A percentile compares a stretch with the other conserved stretches of the same genome.
phyloP scores from a whole-genome alignment of 1,140 invertebrate species.

The Ruditapes philippinarum region DNA sequence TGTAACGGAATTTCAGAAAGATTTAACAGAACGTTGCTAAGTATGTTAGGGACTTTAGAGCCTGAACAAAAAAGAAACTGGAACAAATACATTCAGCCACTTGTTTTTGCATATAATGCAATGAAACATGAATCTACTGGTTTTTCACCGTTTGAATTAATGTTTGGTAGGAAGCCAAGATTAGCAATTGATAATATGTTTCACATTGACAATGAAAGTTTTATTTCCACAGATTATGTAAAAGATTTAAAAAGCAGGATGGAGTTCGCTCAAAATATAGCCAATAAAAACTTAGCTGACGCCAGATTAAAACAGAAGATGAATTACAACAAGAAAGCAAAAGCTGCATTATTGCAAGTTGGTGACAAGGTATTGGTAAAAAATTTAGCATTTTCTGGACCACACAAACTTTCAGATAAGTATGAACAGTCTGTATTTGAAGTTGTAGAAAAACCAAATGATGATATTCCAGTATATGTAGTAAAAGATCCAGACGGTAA shows the following conservation, averaged over 20 bases:
- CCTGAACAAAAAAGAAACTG: slow-evolving; percentile 14
- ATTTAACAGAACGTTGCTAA: slow-evolving; percentile 45
- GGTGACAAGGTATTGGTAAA: slow-evolving; percentile 24
- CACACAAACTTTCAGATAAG: slow-evolving; percentile 20
- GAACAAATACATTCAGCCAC: slow-evolving; percentile 9
- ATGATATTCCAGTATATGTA: slow-evolving; percentile 13
- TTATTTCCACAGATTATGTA: slow-evolving; percentile 11
- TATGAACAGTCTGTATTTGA: background rate
- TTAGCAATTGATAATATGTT: slow-evolving; percentile 35
- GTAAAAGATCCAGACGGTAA: slow-evolving; percentile 20
- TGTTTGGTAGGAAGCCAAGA: slow-evolving; percentile 42
- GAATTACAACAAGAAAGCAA: slow-evolving; percentile 31
- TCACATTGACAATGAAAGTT: background rate
- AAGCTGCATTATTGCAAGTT: background rate
- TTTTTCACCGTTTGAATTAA: slow-evolving; percentile 36
- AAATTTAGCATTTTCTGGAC: background rate
- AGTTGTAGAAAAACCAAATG: background rate
- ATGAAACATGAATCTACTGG: slow-evolving; percentile 35
- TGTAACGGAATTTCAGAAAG: slow-evolving; percentile 40
- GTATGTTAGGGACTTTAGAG: slow-evolving; percentile 41
- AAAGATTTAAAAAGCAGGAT: background rate
- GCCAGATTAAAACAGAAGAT: background rate
- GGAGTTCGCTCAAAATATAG: background rate
- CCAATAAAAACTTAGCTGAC: slow-evolving; percentile 1
- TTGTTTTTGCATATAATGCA: slow-evolving; percentile 42